Evolutionary conservation across 1,140 invertebrate genomes (phyloP).

Genomic region (Lineus longissimus): DNA sequence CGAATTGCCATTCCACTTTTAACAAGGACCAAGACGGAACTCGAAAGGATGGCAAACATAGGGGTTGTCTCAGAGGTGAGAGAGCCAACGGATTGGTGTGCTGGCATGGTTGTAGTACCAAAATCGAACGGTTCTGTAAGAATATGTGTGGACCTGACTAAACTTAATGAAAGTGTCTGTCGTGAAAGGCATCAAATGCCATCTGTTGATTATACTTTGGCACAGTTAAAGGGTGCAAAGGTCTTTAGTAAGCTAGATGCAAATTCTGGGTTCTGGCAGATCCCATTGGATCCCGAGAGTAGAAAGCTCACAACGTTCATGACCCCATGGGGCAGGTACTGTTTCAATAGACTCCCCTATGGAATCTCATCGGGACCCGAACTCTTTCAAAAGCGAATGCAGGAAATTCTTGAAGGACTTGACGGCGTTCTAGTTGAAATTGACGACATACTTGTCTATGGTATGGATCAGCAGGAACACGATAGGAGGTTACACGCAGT

Average conservation of each 20-base stretch:
- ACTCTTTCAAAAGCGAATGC: too few species aligned
- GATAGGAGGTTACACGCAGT: too few species aligned
- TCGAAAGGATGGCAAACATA: not conserved
- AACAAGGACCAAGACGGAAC: not conserved
- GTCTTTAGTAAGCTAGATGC: not conserved
- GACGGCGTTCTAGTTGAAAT: too few species aligned
- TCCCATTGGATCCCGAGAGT: not conserved
- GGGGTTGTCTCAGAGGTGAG: not conserved
- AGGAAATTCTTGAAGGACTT: too few species aligned
- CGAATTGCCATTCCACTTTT: not conserved
- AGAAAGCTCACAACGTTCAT: too few species aligned
- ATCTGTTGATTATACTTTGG: constrained; percentile 4
- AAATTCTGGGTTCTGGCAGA: constrained; percentile 2
- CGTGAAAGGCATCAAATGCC: not conserved
- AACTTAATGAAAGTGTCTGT: constrained; percentile 4
- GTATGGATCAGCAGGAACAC: too few species aligned
- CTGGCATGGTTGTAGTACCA: not conserved
- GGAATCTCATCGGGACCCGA: too few species aligned
- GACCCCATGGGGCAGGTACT: too few species aligned
- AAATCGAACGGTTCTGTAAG: not conserved
- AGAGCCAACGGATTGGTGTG: constrained; percentile 8
- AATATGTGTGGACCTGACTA: constrained; percentile 9
- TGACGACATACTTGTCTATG: too few species aligned
- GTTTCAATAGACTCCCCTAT: too few species aligned
- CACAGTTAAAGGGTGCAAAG: not conserved